Percentiles rank a stretch among this genome's conserved stretches.
Conservation (phyloP, 2,113 vertebrate genomes). For the Corydoras maculifer region DNA sequence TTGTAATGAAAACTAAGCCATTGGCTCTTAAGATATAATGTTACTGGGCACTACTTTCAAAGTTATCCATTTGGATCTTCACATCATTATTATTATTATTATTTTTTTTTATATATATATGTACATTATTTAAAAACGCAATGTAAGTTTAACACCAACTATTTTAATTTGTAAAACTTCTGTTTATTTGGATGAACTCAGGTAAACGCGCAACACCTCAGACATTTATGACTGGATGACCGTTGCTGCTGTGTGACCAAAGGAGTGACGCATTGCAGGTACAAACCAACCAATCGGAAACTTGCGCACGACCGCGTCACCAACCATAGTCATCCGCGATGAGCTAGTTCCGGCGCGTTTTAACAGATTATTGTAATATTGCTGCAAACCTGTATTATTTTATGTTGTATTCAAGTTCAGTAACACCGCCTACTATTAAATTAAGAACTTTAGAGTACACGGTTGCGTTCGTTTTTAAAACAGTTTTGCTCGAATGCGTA, state of each 20-base stretch:
- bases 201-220: conserved; percentile 27
- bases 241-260: conserved; percentile 59
- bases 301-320: conserved; percentile 39
- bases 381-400: not conserved
- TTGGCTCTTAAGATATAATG: too few relatives aligned
- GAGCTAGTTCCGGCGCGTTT: conserved; percentile 20
- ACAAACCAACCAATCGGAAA: conserved; percentile 85
- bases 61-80: too few relatives aligned
- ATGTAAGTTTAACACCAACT: not conserved
- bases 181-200: conserved; percentile 16
- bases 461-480: not conserved
- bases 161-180: not conserved
- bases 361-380: not conserved
- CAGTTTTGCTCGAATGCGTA: conserved; percentile 28
- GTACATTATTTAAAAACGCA: too few relatives aligned
- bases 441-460: not conserved
- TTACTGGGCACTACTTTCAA: too few relatives aligned
- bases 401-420: not conserved
- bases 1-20: too few relatives aligned
- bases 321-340: conserved; percentile 39
- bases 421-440: not conserved
- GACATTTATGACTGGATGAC: conserved; percentile 34
- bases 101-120: too few relatives aligned
- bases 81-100: too few relatives aligned
- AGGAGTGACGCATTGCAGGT: conserved; percentile 98